Conservation (phyloP, 2,888 invertebrate species). For the Petrolisthes cinctipes region DNA sequence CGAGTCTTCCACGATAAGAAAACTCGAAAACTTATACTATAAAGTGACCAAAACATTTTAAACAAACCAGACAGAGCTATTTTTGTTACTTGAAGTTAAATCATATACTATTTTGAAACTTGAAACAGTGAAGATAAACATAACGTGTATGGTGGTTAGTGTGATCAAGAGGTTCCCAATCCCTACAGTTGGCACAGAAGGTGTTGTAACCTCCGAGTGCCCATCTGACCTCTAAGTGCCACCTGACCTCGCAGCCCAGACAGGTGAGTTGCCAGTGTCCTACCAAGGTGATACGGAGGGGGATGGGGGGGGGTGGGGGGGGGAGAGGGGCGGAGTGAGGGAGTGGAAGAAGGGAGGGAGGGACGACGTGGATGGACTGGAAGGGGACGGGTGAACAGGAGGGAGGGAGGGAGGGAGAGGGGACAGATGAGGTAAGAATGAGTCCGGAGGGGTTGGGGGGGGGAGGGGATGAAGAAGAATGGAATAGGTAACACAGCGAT, state of each 20-base stretch:
- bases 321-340: not conserved
- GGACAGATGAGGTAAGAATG: not conserved
- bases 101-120: conserved; percentile 7
- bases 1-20: conserved; percentile 45
- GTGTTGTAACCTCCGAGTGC: no score
- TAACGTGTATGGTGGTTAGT: no score
- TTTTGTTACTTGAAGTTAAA: conserved; percentile 12
- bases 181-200: no score
- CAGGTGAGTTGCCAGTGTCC: conserved; percentile 4
- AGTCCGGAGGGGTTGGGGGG: not conserved
- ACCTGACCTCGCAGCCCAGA: conserved; percentile 9
- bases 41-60: not conserved
- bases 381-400: not conserved
- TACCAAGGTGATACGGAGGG: conserved; percentile 26
- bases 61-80: not conserved
- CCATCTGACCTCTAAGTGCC: not conserved
- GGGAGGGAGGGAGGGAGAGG: conserved; percentile 25
- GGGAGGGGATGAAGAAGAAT: not conserved
- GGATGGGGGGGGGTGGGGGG: not conserved
- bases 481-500: not conserved
- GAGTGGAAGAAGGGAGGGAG: not conserved
- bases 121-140: not conserved
- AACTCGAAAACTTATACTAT: not conserved
- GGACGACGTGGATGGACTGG: not conserved
- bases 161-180: no score